phyloP scores from a whole-genome alignment of 2,888 invertebrate genomes.

The Lasioglossum lativentre region DNA sequence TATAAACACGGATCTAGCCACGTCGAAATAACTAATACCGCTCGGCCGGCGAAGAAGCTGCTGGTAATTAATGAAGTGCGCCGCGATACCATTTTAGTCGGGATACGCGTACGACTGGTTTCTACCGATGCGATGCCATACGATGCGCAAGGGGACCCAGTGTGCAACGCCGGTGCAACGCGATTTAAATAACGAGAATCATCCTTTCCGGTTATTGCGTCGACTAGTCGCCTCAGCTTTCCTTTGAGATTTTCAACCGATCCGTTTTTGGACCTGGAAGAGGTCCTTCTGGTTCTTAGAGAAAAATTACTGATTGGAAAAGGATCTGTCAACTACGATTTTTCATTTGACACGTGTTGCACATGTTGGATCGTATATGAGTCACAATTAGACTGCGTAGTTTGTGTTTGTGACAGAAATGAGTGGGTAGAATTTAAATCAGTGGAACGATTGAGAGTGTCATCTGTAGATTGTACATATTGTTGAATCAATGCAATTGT shows the following conservation, averaged over 20 bases:
- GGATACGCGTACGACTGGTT: conserved; percentile 57
- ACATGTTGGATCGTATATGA: neutral
- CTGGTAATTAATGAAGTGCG: conserved; percentile 59
- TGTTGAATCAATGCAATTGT: neutral
- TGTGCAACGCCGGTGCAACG: conserved; percentile 4
- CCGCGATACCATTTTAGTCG: conserved; percentile 63
- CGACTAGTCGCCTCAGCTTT: neutral
- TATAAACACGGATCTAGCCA: conserved; percentile 60
- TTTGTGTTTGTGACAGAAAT: neutral
- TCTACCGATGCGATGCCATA: conserved; percentile 23
- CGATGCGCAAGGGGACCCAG: neutral
- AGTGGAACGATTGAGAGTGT: neutral
- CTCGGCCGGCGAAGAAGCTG: conserved; percentile 55
- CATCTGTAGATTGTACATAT: neutral
- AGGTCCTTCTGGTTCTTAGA: neutral
- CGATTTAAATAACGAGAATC: conserved; percentile 44
- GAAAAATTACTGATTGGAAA: too few relatives aligned
- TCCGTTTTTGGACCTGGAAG: neutral
- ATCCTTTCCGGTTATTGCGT: conserved; percentile 19
- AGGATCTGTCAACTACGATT: neutral
- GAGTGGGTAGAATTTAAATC: neutral
- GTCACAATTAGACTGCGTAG: neutral
- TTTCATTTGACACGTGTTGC: neutral
- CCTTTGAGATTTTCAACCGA: neutral
- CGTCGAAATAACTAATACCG: conserved; percentile 71